These are phyloP conservation scores for Cisticola juncidis DNA, from an alignment of 2,113 vertebrate species.

Conservation along the genomic window DNA sequence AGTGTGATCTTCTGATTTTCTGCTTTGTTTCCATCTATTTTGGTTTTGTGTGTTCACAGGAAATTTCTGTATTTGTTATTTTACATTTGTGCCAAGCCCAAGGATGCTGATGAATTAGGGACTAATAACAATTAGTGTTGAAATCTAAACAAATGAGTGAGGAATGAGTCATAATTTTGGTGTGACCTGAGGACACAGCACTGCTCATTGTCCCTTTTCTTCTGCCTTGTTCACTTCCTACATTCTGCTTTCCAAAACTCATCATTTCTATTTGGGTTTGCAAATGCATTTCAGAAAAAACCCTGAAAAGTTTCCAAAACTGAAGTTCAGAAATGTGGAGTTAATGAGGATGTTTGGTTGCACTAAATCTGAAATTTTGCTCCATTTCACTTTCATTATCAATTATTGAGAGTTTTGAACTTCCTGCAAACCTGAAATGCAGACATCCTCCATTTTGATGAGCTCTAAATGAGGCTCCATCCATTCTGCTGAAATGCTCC, in stretches of 20 bases:
- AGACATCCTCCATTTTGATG: background rate
- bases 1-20: background rate
- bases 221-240: background rate
- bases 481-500: background rate
- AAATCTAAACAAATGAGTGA: background rate
- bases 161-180: background rate
- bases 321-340: background rate
- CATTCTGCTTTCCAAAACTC: background rate
- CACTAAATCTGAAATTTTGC: background rate
- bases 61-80: background rate
- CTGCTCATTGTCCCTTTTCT: background rate
- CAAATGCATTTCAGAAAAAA: background rate
- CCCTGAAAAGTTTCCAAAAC: conserved; percentile 2
- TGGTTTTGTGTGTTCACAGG: background rate
- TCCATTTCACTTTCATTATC: background rate
- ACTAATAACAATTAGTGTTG: background rate
- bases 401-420: background rate
- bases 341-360: background rate
- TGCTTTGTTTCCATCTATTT: background rate
- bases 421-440: background rate
- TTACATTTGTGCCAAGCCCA: background rate
- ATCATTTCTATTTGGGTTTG: background rate
- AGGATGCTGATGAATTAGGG: background rate
- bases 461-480: background rate
- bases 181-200: background rate